Base-by-base conservation (phyloP, 2,797 vertebrate species). In the Catharus ustulatus region DNA sequence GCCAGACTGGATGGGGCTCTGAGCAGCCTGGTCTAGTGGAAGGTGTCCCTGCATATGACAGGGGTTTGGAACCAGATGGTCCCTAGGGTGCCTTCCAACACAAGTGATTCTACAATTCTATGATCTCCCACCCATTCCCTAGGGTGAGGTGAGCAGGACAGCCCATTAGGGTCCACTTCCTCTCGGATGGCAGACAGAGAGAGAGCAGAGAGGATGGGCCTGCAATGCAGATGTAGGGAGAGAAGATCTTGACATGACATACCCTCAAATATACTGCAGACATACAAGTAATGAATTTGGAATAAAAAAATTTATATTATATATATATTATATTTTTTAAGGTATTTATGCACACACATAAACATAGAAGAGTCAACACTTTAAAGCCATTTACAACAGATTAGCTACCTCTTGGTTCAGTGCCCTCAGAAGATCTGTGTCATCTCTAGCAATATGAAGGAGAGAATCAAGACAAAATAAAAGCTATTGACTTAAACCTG, bases 101-200 rank as follows among this genome's bases (percentile, higher is more conserved):
- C 38, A 27, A 46, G 58, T 30, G 45, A 34, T 49, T 32, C 22
- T 26, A 0, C 22, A n/a, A 30, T 49, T 36, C 22, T 26, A 0
- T 76, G 29, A 48, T 29, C 38, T 63, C 26, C 15, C 36, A 34
- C 16, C 18, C 18, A 7, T 32, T 58, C 11, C 51, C 9, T n/a
- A 36, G 22, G 3, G 36, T 19, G 22, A 24, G 17, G n/a, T 22
- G 23, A 61, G 45, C 18, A 88, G 29, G 27, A 36, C 26, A 48
- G 27, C 14, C 30, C 63, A 36, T 15, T 20, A 61, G n/a, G n/a
- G 10, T 29, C 15, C n/a, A 48, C 26, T 36, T 73, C 67, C 59
- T 68, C 36, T 55, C 0, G 0, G 32, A 27, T 23, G 42, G 42
- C 34, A 87, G 52, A 46, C 2, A 59, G 29, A 0, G 1, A 59